Percentiles rank a stretch among this genome's conserved stretches.
These are phyloP conservation scores for Rambutsinella grinnellia DNA, from an alignment of 2,888 invertebrate genomes.

Conservation along the genomic window DNA sequence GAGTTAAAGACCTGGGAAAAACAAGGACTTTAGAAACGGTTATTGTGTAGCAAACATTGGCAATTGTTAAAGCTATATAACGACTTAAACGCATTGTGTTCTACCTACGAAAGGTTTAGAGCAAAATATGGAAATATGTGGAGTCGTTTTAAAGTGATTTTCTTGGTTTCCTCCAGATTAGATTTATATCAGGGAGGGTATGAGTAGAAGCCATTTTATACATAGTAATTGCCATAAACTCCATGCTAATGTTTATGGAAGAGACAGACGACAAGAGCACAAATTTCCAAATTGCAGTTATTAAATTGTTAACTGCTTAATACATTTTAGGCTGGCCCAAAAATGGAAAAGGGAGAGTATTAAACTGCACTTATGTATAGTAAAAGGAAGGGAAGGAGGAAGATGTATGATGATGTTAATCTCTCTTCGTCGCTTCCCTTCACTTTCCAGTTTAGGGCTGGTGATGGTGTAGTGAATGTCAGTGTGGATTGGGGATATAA, in stretches of 20 bases:
- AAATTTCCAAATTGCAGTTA: no score
- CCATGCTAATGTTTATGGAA: background rate
- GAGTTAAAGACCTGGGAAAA: no score
- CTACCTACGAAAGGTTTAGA: background rate
- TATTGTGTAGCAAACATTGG: constrained; percentile 1
- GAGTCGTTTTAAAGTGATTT: background rate
- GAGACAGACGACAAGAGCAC: background rate
- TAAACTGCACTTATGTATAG: background rate
- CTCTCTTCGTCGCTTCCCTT: background rate
- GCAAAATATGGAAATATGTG: background rate
- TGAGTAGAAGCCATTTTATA: background rate
- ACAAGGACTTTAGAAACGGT: no score
- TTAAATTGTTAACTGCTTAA: no score
- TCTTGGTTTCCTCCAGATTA: background rate
- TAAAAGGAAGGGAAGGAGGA: background rate
- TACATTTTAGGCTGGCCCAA: background rate
- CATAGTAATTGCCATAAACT: background rate
- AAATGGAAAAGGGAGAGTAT: constrained; percentile 2
- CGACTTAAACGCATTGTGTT: no score
- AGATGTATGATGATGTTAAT: constrained; percentile 3
- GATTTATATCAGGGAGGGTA: background rate
- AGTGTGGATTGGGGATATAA: constrained; percentile 1
- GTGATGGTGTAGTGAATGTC: background rate
- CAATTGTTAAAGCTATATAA: no score
- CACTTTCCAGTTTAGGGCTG: background rate